These are phyloP conservation scores for Rhea americana DNA, from an alignment of 2,113 vertebrate species.

Conservation along the genomic window DNA sequence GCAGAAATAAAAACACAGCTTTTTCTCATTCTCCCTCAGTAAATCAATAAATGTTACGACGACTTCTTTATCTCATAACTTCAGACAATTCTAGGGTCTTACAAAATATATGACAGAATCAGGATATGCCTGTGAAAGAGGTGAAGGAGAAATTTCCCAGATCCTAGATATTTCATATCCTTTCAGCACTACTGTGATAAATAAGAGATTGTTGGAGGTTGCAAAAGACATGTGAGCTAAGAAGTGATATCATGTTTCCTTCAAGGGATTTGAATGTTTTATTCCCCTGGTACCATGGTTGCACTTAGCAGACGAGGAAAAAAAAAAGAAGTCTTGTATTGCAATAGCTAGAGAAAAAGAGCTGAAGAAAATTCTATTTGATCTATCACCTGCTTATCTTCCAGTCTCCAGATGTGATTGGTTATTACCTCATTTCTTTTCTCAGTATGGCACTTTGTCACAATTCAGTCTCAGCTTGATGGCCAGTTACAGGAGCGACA, in stretches of 20 bases:
- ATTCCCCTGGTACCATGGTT: background rate
- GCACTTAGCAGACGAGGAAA: background rate
- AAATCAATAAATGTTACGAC: background rate
- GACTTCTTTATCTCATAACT: background rate
- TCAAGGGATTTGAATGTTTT: background rate
- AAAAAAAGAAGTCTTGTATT: background rate
- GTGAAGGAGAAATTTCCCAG: background rate
- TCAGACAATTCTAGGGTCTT: background rate
- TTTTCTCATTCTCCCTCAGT: background rate
- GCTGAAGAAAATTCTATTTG: background rate
- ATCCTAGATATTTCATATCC: background rate
- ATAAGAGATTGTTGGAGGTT: background rate
- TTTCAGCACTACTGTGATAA: background rate
- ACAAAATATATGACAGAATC: background rate
- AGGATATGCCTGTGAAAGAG: background rate
- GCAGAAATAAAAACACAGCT: background rate
- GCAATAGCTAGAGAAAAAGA: background rate
- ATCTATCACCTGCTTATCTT: background rate
- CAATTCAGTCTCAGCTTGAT: background rate
- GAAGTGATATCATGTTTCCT: background rate
- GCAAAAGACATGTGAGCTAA: background rate
- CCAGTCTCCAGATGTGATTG: background rate
- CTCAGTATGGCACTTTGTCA: background rate
- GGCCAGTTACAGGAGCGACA: background rate
- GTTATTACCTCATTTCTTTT: background rate